These are phyloP conservation scores for Sciaenops ocellatus DNA, from an alignment of 2,797 vertebrate species.

Conservation along the genomic window DNA sequence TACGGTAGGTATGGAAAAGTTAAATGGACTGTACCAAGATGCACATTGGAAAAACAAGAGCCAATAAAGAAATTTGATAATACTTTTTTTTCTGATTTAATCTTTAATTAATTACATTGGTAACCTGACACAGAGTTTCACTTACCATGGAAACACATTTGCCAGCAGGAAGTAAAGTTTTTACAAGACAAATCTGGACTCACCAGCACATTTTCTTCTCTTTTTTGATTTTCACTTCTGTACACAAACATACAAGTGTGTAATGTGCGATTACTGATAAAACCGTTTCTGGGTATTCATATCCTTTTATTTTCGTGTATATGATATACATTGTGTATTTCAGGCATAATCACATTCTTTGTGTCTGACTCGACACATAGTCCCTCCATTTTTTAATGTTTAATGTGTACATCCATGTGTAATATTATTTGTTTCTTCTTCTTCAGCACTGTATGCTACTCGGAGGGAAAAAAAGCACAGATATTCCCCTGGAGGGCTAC, in stretches of 20 bases:
- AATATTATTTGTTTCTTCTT: constrained; percentile 18
- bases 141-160: neutral
- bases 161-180: neutral
- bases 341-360: neutral
- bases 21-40: neutral
- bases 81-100: neutral
- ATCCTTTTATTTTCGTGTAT: neutral
- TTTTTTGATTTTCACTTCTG: neutral
- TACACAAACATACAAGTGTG: neutral
- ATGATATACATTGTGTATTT: neutral
- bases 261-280: neutral
- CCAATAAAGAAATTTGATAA: neutral
- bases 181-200: neutral
- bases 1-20: neutral
- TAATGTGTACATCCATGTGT: neutral
- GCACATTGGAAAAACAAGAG: neutral
- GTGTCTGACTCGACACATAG: neutral
- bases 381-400: neutral
- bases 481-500: constrained; percentile 97
- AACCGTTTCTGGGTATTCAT: neutral
- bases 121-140: neutral
- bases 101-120: neutral
- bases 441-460: constrained; percentile 97
- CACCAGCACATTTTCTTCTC: neutral
- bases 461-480: constrained; percentile 97